phyloP scores from a whole-genome alignment of 2,797 vertebrate genomes.

The Crossoptilon crossoptilon region DNA sequence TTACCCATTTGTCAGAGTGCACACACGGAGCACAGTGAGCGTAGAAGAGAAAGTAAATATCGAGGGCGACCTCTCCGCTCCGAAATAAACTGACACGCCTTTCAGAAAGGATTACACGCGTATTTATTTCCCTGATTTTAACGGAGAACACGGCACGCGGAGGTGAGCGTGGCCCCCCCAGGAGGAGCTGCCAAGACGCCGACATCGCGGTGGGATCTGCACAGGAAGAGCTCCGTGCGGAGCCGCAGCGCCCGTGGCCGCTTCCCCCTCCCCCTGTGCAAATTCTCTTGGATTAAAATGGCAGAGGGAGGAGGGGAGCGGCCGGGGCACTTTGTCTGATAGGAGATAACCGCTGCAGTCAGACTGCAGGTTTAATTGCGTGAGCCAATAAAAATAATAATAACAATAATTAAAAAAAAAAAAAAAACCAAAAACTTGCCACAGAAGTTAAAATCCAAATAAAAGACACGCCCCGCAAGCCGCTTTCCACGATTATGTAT shows the following conservation, averaged over 20 bases:
- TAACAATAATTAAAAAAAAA: neutral
- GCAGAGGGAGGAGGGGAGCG: conserved; percentile 59
- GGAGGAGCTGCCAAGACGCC: too few species aligned
- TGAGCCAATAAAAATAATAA: conserved; percentile 7
- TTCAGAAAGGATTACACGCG: neutral
- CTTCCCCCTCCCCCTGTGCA: conserved; percentile 46
- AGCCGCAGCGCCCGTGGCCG: neutral
- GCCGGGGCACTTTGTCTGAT: conserved; percentile 50
- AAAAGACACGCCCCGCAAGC: conserved; percentile 34
- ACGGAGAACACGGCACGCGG: neutral
- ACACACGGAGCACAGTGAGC: neutral
- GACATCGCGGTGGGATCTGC: neutral
- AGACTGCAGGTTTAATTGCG: conserved; percentile 35
- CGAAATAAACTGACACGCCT: neutral
- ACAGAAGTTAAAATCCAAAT: conserved; percentile 53
- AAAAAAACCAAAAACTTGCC: neutral
- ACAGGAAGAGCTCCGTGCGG: neutral
- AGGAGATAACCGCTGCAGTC: conserved; percentile 46
- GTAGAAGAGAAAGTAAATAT: neutral
- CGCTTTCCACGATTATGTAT: conserved; percentile 8
- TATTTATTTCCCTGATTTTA: neutral
- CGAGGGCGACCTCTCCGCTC: neutral
- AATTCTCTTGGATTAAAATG: conserved; percentile 65
- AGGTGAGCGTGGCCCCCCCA: neutral
- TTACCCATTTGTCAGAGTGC: neutral